Conservation (phyloP, 2,797 vertebrate genomes). For the Propithecus perrieri region DNA sequence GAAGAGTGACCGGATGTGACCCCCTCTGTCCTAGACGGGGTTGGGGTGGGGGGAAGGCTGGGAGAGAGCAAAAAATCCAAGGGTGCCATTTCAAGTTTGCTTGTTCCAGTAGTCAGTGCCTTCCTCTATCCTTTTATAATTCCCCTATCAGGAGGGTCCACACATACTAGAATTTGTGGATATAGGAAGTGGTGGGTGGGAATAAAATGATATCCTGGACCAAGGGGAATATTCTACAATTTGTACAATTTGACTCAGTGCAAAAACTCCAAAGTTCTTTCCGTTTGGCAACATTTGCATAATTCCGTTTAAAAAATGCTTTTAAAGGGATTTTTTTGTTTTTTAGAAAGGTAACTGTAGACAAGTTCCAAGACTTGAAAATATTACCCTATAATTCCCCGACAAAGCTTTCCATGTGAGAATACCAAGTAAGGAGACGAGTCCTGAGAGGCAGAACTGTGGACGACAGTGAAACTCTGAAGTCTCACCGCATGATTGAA, state of each 20-base stretch:
- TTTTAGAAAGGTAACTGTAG: slow-evolving; percentile 63
- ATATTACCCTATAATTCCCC: slow-evolving; percentile 23
- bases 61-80: background rate
- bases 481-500: background rate
- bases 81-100: background rate
- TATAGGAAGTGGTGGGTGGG: slow-evolving; percentile 5
- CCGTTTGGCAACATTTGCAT: background rate
- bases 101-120: background rate
- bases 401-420: slow-evolving; percentile 50
- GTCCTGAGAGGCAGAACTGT: background rate
- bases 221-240: background rate
- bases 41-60: too few relatives aligned
- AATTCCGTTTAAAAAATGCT: slow-evolving; percentile 6
- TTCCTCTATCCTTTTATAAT: background rate
- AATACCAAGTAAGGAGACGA: background rate
- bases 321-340: slow-evolving; percentile 32
- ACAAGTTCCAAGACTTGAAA: slow-evolving; percentile 58
- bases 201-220: slow-evolving; percentile 24
- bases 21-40: background rate
- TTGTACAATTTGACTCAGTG: slow-evolving; percentile 2
- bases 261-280: slow-evolving; percentile 28
- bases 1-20: background rate
- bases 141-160: background rate
- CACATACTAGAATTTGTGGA: background rate
- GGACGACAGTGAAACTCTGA: background rate